phyloP scores from a whole-genome alignment of 2,113 vertebrate species.

The Meriones unguiculatus region DNA sequence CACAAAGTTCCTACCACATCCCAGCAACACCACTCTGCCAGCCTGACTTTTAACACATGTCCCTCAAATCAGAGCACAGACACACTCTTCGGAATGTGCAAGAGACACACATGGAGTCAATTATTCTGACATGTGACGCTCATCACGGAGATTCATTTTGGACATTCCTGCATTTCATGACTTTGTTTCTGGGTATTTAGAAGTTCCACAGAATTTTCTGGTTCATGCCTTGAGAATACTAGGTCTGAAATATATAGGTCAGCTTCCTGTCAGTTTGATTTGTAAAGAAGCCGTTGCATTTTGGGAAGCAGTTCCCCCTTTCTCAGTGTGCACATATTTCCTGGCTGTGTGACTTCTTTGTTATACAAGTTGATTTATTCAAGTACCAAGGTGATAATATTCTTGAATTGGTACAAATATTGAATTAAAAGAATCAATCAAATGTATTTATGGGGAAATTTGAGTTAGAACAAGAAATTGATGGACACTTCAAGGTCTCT shows the following conservation, averaged over 20 bases:
- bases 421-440: slow-evolving; percentile 39
- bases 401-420: slow-evolving; percentile 21
- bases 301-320: background rate
- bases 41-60: background rate
- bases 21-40: background rate
- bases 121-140: background rate
- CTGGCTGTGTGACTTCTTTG: background rate
- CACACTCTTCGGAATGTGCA: background rate
- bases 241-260: background rate
- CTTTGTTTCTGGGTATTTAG: background rate
- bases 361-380: slow-evolving; percentile 42
- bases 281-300: background rate
- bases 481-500: background rate
- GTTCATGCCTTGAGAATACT: background rate
- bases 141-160: background rate
- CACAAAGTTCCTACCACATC: background rate
- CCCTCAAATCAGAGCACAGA: background rate
- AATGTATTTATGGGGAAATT: slow-evolving; percentile 20
- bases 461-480: background rate
- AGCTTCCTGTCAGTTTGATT: background rate
- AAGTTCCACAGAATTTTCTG: background rate
- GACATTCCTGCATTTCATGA: fast-evolving
- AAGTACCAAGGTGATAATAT: background rate
- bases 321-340: background rate
- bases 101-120: background rate